Evolutionary conservation across 2,888 invertebrate species (phyloP).

Genomic region (Drosophila neoperkinsi): DNA sequence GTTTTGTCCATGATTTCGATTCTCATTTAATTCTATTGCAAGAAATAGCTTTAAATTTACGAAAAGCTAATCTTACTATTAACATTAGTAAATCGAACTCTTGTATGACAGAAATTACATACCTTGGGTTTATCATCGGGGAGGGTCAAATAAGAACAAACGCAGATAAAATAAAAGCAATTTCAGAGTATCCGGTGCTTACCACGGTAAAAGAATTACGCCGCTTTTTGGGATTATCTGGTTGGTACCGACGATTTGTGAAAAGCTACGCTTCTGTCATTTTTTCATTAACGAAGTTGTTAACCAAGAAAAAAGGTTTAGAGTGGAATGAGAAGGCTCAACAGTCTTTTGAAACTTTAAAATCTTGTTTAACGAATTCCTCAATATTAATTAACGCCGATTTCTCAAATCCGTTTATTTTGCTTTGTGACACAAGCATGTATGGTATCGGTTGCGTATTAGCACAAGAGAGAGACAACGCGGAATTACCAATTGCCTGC

Average conservation of each 20-base stretch:
- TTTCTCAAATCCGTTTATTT: constrained; percentile 8
- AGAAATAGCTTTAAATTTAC: not conserved
- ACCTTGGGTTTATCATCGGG: constrained; percentile 1
- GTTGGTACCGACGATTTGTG: not conserved
- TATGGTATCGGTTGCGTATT: no score
- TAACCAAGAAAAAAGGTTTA: no score
- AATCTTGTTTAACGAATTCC: not conserved
- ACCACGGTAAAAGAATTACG: constrained; percentile 12
- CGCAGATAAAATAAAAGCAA: constrained; percentile 10
- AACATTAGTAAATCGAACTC: not conserved
- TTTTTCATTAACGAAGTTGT: no score
- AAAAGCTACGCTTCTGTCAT: no score
- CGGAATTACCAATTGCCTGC: no score
- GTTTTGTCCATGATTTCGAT: no score
- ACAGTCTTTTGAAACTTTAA: not conserved
- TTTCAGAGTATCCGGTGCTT: constrained; percentile 10
- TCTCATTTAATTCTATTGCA: no score
- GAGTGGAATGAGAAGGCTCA: no score
- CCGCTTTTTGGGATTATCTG: constrained; percentile 8
- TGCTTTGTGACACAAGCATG: constrained; percentile 4
- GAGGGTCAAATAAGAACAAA: constrained; percentile 3
- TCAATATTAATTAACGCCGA: not conserved
- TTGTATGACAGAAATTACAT: constrained; percentile 9
- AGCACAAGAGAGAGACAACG: no score
- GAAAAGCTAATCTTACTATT: not conserved